Conservation (phyloP, 2,113 vertebrate species). For the Caracal caracal region DNA sequence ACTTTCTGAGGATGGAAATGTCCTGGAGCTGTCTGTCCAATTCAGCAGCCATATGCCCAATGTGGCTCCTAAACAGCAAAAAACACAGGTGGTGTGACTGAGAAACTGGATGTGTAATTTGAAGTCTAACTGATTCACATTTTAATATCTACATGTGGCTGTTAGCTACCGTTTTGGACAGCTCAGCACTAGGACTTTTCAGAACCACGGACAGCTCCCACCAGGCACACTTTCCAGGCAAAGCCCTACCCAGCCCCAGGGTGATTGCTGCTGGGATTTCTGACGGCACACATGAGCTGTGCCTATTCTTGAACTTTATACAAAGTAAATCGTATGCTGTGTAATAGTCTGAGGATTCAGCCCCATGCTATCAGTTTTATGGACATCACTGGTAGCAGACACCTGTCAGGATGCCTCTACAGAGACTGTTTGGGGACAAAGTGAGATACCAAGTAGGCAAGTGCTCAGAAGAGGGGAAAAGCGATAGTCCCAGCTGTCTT, state of each 20-base stretch:
- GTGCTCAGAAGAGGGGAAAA: not conserved
- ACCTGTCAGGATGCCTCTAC: not conserved
- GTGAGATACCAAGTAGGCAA: not conserved
- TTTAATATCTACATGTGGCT: not conserved
- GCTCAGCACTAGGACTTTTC: not conserved
- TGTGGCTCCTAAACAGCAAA: not conserved
- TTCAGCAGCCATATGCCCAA: not conserved
- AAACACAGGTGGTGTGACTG: not conserved
- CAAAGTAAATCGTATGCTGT: not conserved
- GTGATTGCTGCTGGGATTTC: not conserved
- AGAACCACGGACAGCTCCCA: not conserved
- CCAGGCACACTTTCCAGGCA: fast-evolving
- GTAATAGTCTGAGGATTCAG: not conserved
- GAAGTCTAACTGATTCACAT: not conserved
- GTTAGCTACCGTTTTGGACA: not conserved
- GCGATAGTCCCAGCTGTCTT: not conserved
- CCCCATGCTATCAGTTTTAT: not conserved
- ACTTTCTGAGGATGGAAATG: not conserved
- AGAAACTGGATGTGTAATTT: not conserved
- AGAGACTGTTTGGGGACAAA: not conserved
- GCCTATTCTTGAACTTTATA: not conserved
- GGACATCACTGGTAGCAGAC: not conserved
- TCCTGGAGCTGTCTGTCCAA: not conserved
- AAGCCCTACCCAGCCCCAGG: not conserved
- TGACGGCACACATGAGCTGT: not conserved